Conservation (phyloP, 2,797 vertebrate species). For the Sebastes matsubarae region DNA sequence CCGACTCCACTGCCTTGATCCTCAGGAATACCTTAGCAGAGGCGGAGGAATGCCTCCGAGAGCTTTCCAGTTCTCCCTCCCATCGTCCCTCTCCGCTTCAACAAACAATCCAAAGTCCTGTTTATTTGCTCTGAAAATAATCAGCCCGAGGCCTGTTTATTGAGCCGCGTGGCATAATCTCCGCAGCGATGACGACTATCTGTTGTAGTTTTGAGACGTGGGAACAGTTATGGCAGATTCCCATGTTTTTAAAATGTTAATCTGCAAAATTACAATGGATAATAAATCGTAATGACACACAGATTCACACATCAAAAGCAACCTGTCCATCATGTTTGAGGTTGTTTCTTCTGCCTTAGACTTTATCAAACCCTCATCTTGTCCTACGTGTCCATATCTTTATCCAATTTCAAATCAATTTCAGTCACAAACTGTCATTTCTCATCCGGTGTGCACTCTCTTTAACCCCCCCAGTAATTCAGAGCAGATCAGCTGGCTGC, state of each 20-base stretch:
- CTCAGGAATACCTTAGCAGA: conserved; percentile 43
- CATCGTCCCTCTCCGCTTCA: conserved; percentile 27
- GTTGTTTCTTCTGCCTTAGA: neutral
- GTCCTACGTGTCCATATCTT: conserved; percentile 21
- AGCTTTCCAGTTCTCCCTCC: conserved; percentile 18
- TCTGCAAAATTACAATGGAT: conserved; percentile 17
- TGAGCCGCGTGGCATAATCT: conserved; percentile 46
- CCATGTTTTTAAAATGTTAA: conserved; percentile 6
- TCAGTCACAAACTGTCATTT: conserved; percentile 17
- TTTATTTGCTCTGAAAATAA: conserved; percentile 80
- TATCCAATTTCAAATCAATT: conserved; percentile 22
- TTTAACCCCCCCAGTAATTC: conserved; percentile 11
- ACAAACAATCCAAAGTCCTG: conserved; percentile 64
- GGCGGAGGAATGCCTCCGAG: conserved; percentile 55
- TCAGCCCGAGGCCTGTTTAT: conserved; percentile 40
- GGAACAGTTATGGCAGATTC: conserved; percentile 1
- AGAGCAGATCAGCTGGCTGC: conserved; percentile 41
- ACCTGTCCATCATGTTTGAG: neutral
- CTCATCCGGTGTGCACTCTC: neutral
- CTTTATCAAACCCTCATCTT: neutral
- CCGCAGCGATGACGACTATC: conserved; percentile 24
- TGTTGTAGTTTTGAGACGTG: conserved; percentile 1
- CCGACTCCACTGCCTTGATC: conserved; percentile 70
- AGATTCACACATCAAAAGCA: conserved; percentile 14
- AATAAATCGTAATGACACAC: neutral